phyloP scores from a whole-genome alignment of 2,797 vertebrate species.

The Peromyscus aztecus region DNA sequence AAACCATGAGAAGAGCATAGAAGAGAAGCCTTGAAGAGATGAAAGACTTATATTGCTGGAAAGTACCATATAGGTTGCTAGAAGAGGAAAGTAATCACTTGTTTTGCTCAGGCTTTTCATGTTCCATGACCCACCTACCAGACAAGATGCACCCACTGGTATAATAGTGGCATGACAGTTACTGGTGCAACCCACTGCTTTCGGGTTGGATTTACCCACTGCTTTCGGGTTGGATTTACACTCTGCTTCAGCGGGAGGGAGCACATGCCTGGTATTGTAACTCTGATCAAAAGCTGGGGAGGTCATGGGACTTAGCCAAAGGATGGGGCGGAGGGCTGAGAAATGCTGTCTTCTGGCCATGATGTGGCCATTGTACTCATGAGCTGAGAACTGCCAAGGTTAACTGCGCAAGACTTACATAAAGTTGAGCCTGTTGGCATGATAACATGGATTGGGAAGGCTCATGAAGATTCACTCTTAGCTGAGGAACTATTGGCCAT shows the following conservation, averaged over 20 bases:
- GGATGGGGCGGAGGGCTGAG: background rate
- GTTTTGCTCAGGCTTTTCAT: background rate
- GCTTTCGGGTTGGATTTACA: background rate
- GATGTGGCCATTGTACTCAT: background rate
- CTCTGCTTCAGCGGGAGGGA: background rate
- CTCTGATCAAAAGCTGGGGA: background rate
- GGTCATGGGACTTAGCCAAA: background rate
- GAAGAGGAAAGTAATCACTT: background rate
- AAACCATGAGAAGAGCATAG: background rate
- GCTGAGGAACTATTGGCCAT: background rate
- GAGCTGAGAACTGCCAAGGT: background rate
- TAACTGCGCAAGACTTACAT: background rate
- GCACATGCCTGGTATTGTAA: background rate
- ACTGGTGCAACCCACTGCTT: background rate
- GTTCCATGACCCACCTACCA: background rate
- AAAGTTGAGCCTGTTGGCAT: background rate
- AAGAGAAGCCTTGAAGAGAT: background rate
- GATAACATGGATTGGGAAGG: background rate
- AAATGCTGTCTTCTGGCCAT: background rate
- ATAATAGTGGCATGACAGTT: background rate
- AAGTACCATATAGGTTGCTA: background rate
- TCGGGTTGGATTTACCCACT: background rate
- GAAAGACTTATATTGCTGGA: background rate
- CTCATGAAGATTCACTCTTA: background rate
- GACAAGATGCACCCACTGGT: background rate